Conservation (phyloP, 2,797 vertebrate genomes). For the Onychomys torridus region DNA sequence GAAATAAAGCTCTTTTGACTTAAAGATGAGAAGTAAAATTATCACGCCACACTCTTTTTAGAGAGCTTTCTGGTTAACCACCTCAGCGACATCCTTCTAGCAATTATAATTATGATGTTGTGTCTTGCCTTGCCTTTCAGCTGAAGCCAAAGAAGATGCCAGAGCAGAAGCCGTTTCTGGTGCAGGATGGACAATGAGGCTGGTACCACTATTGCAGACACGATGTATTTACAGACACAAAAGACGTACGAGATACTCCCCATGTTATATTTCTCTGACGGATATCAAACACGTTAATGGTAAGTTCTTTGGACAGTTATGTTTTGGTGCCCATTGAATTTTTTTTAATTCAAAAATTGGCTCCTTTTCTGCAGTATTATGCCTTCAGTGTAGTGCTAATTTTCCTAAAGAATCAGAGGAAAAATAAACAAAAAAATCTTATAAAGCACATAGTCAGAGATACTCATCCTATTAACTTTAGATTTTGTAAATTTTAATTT, state of each 20-base stretch:
- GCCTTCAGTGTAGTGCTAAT: slow-evolving; percentile 19
- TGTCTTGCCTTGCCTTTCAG: slow-evolving; percentile 2
- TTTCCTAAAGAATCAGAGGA: background rate
- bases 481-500: slow-evolving; percentile 36
- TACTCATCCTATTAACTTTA: background rate
- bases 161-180: background rate
- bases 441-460: background rate
- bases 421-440: background rate
- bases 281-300: background rate
- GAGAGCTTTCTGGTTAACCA: no score
- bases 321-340: background rate
- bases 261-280: background rate
- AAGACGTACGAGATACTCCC: background rate
- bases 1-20: background rate
- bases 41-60: background rate
- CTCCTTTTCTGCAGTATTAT: background rate
- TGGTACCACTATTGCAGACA: background rate
- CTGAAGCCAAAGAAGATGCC: background rate
- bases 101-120: background rate
- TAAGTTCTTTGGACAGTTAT: background rate
- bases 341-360: slow-evolving; percentile 29
- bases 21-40: background rate
- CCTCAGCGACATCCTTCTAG: background rate
- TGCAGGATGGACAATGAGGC: background rate
- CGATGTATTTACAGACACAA: background rate